Percentiles rank a stretch among this genome's conserved stretches.
Conservation (phyloP, 1,140 invertebrate genomes). For the Aphelenchoides avenae region DNA sequence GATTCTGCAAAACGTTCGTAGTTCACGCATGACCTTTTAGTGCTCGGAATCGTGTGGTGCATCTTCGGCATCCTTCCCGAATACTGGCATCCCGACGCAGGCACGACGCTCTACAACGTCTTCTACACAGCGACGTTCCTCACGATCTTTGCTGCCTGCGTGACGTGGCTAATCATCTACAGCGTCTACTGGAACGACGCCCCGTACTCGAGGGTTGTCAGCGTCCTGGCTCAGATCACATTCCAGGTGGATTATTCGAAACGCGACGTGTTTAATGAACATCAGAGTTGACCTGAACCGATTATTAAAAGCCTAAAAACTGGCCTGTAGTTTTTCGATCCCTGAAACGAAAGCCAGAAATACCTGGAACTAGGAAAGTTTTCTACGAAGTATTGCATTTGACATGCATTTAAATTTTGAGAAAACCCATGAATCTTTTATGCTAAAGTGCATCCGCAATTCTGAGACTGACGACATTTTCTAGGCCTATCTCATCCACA, state of each 20-base stretch:
- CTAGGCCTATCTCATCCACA: conserved; percentile 53
- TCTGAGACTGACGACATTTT: conserved; percentile 45
- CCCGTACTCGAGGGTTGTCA: no score
- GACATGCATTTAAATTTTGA: conserved; percentile 33
- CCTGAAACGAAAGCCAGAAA: not conserved
- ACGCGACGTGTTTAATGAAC: no score
- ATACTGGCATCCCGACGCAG: conserved; percentile 54
- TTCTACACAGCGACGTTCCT: conserved; percentile 56
- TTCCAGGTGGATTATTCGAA: no score
- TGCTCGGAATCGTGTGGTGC: conserved; percentile 11
- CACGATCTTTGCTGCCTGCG: conserved; percentile 47
- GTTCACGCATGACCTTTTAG: conserved; percentile 28
- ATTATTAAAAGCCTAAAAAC: no score
- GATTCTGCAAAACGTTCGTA: no score
- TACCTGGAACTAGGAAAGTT: not conserved
- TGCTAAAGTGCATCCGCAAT: no score
- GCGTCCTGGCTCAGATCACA: not conserved
- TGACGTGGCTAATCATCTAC: conserved; percentile 41
- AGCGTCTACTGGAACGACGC: conserved; percentile 44
- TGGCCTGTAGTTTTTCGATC: no score
- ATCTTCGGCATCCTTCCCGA: conserved; percentile 55
- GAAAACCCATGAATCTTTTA: no score
- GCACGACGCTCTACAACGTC: conserved; percentile 54
- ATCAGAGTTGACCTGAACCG: no score
- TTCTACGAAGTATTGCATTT: no score